Evolutionary conservation across 2,888 invertebrate genomes (phyloP), one percentile per base, ranked within the genome.

Genomic region (Ectemnius cavifrons): DNA sequence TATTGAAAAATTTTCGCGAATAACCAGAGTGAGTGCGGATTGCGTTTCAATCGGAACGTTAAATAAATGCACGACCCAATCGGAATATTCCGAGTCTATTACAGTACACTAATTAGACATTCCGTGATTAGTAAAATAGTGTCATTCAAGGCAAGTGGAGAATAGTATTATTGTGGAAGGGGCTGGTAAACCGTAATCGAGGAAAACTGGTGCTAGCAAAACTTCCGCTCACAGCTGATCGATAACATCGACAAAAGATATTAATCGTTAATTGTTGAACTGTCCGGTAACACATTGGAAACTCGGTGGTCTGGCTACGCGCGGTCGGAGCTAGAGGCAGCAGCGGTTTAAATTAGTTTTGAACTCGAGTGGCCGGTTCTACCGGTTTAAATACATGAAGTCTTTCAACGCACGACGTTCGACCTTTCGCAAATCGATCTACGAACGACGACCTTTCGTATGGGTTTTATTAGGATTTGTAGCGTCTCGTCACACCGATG

Each of bases 391-490:
- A 65, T 63, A 47, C 56, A 68, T 67, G 69, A 74, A 75, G 60
- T 78, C 67, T 65, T 58, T 28, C 47, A 18, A 37, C 16, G 28
- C 63, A n/a, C 57, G 63, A 74, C 78, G 62, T 73, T 71, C 81
- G 77, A 82, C 79, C 82, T 82, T 83, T 83, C 67, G 69, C 67
- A 62, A 74, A 82, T 82, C 76, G 77, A 79, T 73, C 74, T 67
- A 70, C 62, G 71, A 77, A 65, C 77, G 67, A 63, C 78, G 73
- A 83, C 66, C 75, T 78, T 78, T 80, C 64, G 16, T 57, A 16
- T 61, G 56, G 64, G 57, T 71, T 77, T 77, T 77, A 78, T 67
- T 76, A 75, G 69, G 65, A 61, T 69, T 73, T 69, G 28, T 57
- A 45, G 46, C 47, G 65, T 37, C 60, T 52, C 20, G 37, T 56